Base-by-base conservation (phyloP, 2,888 invertebrate species). In the Lepidochitona cinerea region DNA sequence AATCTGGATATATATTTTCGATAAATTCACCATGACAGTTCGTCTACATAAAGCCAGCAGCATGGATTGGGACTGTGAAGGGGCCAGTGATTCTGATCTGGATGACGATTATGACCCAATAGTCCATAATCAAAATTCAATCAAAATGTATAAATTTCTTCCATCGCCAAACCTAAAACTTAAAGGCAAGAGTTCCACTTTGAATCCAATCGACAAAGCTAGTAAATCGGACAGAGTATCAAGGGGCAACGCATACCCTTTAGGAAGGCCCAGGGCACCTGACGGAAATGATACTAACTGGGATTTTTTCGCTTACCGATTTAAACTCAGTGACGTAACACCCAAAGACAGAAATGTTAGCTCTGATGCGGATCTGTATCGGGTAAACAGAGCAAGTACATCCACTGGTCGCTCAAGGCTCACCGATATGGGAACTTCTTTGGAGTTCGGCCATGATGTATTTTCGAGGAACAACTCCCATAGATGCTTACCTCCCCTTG, bases 61-160 rank as follows among this genome's bases (percentile, higher is more conserved):
- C 29, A 59, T 59, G 59, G 59, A 59, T 26, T 7, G 1, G 59
- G 59, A 59, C 14, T 14, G 29, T 4, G 59, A 59, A 12, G 59
- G 29, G 4, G 1, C 29, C 29, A 32, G 29, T 26, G 59, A 59
- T 59, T 59, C 59, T 32, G 59, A 59, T 23, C 29, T 29, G 12
- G 59, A 59, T 4, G 59, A 59, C 59, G 59, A 59, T 59, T 59
- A 59, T 59, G 32, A 29, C 26, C n/a, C n/a, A n/a, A n/a, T n/a
- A n/a, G n/a, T n/a, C n/a, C n/a, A n/a, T n/a, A 41, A 41, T 18
- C 59, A 32, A 2, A 59, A 26, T 59, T 59, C 59, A 14, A 59
- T 59, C 23, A 59, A 23, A 29, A 59, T 59, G 59, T 59, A 59
- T 9, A 59, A 59, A 26, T 59, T 59, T 59, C 32, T 59, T 4